Evolutionary conservation across 2,888 invertebrate genomes (phyloP).

Genomic region (Drosophila emarginata): DNA sequence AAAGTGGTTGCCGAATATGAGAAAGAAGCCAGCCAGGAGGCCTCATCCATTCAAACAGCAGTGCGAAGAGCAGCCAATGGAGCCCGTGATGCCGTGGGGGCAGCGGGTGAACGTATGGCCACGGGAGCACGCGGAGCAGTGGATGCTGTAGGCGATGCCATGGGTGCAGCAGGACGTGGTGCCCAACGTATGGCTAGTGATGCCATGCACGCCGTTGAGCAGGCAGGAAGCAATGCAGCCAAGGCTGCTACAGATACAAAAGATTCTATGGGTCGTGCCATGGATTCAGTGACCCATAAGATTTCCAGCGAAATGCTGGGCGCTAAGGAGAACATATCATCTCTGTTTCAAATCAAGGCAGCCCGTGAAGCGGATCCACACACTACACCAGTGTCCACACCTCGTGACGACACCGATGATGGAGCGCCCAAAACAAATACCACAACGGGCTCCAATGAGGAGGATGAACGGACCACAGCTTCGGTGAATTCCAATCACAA

Average conservation of each 20-base stretch:
- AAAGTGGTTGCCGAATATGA: constrained; percentile 47
- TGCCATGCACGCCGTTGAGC: constrained; percentile 64
- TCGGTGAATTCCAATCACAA: constrained; percentile 80
- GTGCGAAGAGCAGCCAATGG: constrained; percentile 57
- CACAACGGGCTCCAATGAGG: constrained; percentile 59
- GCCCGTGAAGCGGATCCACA: constrained; percentile 51
- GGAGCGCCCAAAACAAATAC: constrained; percentile 51
- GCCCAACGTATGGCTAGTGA: constrained; percentile 62
- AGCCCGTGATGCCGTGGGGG: constrained; percentile 58
- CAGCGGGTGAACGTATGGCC: constrained; percentile 65
- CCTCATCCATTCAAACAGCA: constrained; percentile 46
- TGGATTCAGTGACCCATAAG: constrained; percentile 68
- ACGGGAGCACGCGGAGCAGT: constrained; percentile 41
- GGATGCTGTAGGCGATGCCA: constrained; percentile 61
- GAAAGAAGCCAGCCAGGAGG: constrained; percentile 46
- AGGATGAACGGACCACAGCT: constrained; percentile 81
- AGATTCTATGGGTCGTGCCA: constrained; percentile 64
- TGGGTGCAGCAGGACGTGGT: constrained; percentile 59
- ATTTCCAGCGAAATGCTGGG: constrained; percentile 70
- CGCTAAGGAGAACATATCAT: constrained; percentile 73
- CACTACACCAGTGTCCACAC: constrained; percentile 48
- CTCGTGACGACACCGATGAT: constrained; percentile 44
- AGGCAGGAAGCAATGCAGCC: constrained; percentile 64
- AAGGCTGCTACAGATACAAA: constrained; percentile 63
- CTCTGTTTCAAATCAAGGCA: constrained; percentile 75